phyloP scores from a whole-genome alignment of 2,888 invertebrate genomes.

The Microplitis deprimator region DNA sequence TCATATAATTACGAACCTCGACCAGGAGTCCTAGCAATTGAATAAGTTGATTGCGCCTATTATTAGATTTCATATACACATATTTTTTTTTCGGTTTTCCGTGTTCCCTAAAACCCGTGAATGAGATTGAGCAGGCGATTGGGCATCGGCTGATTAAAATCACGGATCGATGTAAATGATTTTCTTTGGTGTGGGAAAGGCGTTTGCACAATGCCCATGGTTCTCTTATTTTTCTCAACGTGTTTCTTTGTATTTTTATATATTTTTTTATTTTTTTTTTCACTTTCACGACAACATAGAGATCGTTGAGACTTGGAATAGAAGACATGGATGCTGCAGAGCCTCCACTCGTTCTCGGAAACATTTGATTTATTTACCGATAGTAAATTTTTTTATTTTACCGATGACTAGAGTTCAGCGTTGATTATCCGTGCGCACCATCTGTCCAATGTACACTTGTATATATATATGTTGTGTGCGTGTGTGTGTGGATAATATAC shows the following conservation, averaged over 20 bases:
- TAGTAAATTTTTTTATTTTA: constrained; percentile 23
- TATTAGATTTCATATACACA: not conserved
- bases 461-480: constrained; percentile 2
- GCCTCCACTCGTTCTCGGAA: constrained; percentile 31
- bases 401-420: constrained; percentile 24
- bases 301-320: not conserved
- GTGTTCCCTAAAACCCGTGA: not conserved
- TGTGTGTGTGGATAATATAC: constrained; percentile 9
- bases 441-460: constrained; percentile 19
- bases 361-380: constrained; percentile 40
- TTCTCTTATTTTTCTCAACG: not conserved
- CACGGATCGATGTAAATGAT: not conserved
- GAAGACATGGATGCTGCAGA: not conserved
- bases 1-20: no score
- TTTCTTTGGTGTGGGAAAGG: constrained; percentile 6
- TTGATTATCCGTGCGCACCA: constrained; percentile 33
- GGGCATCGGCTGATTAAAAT: not conserved
- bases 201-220: constrained; percentile 27
- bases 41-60: not conserved
- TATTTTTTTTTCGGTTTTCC: not conserved
- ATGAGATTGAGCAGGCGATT: not conserved
- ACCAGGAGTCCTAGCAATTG: no score
- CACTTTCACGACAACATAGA: constrained; percentile 14
- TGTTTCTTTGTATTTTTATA: constrained; percentile 5
- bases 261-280: constrained; percentile 7